Conservation (phyloP, 1,140 invertebrate species). For the Homalodisca vitripennis region DNA sequence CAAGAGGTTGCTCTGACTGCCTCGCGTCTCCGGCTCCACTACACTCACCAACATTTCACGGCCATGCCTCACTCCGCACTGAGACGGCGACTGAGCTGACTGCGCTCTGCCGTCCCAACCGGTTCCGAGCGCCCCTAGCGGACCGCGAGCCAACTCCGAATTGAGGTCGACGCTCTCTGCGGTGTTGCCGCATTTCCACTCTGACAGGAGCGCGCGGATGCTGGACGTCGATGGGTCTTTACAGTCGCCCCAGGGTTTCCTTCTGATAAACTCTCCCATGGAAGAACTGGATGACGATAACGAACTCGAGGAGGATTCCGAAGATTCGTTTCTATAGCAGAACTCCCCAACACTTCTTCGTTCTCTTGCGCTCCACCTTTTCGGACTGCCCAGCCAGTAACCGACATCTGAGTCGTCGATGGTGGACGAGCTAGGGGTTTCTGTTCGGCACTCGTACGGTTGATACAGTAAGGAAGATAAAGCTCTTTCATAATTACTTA, state of each 20-base stretch:
- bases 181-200: constrained; percentile 12
- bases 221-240: background rate
- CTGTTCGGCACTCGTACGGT: constrained; percentile 43
- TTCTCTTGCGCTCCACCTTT: background rate
- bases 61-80: constrained; percentile 21
- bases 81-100: background rate
- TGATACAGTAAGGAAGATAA: constrained; percentile 44
- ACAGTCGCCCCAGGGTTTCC: constrained; percentile 19
- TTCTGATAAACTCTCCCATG: constrained; percentile 1
- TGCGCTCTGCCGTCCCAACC: background rate
- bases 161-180: constrained; percentile 35
- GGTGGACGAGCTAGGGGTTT: background rate
- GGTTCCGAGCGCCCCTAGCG: constrained; percentile 34
- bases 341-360: background rate
- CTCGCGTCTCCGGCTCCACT: constrained; percentile 2
- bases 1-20: constrained; percentile 7
- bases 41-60: constrained; percentile 24
- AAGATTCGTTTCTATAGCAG: background rate
- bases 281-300: constrained; percentile 26
- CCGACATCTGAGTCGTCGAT: constrained; percentile 39
- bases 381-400: constrained; percentile 31
- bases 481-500: constrained; percentile 39
- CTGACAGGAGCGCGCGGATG: constrained; percentile 4
- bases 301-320: constrained; percentile 30
- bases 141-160: background rate